Conservation (phyloP, 2,888 invertebrate genomes). For the Griposia aprilina region DNA sequence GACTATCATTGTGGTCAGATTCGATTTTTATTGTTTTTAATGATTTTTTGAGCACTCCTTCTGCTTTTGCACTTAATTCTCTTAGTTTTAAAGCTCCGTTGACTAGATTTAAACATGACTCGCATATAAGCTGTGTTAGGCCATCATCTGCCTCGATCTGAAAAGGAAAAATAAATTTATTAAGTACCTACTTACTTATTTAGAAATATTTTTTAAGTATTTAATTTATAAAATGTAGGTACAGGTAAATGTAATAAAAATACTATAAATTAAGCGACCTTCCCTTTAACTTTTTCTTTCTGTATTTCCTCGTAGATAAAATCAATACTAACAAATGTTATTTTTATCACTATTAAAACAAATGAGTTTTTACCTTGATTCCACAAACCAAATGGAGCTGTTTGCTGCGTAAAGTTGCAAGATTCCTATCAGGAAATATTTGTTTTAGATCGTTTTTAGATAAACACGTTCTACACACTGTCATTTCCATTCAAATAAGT, state of each 20-base stretch:
- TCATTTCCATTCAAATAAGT: constrained; percentile 54
- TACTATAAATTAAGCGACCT: background rate
- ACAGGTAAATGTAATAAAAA: background rate
- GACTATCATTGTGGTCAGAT: background rate
- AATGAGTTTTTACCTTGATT: constrained; percentile 60
- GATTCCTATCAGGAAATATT: constrained; percentile 64
- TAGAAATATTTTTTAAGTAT: too few relatives aligned
- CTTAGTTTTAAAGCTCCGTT: constrained; percentile 55
- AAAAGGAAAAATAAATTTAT: constrained; percentile 12
- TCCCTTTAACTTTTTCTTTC: constrained; percentile 12
- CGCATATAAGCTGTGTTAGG: constrained; percentile 63
- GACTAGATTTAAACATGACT: constrained; percentile 50
- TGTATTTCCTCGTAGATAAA: constrained; percentile 29
- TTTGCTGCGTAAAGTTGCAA: constrained; percentile 46
- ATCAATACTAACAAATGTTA: constrained; percentile 21
- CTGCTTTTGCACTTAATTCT: constrained; percentile 53
- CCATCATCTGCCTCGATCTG: constrained; percentile 67
- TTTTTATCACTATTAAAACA: constrained; percentile 24
- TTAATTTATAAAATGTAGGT: background rate
- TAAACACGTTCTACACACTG: constrained; percentile 71
- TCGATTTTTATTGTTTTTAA: constrained; percentile 24
- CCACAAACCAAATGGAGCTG: constrained; percentile 66
- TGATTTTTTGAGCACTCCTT: constrained; percentile 50
- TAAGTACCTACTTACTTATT: too few relatives aligned
- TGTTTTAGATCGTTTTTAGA: constrained; percentile 63